These are phyloP conservation scores for Pristionchus japonicus DNA, from an alignment of 2,888 invertebrate species.

Conservation along the genomic window DNA sequence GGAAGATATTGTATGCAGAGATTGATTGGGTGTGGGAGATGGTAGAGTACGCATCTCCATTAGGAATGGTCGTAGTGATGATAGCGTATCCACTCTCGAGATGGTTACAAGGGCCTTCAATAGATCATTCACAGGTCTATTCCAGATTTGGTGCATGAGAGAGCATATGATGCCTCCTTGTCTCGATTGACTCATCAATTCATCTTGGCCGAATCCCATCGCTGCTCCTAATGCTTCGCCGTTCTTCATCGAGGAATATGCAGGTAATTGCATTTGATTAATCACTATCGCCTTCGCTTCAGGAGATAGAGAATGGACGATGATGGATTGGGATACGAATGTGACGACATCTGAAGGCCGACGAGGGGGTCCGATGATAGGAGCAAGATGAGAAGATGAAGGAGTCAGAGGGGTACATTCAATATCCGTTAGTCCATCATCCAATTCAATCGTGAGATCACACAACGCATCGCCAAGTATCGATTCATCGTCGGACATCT, in stretches of 20 bases:
- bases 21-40: neutral
- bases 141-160: neutral
- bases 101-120: neutral
- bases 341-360: neutral
- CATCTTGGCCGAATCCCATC: constrained; percentile 28
- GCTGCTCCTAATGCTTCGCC: neutral
- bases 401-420: neutral
- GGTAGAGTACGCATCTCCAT: neutral
- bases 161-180: neutral
- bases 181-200: constrained; percentile 1
- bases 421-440: neutral
- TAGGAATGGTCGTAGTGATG: constrained; percentile 5
- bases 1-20: neutral
- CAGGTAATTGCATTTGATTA: constrained; percentile 30
- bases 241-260: constrained; percentile 33
- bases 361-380: neutral
- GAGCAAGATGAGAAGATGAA: neutral
- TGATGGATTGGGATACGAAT: neutral
- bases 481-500: neutral
- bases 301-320: neutral
- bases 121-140: neutral
- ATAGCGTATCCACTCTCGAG: constrained; percentile 18
- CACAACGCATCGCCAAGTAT: neutral
- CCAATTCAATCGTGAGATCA: constrained; percentile 40
- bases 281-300: neutral